A percentile compares a stretch with the other conserved stretches of the same genome.
Evolutionary conservation across 2,797 vertebrate genomes (phyloP).

Genomic region (Phrynocephalus guinanensis): DNA sequence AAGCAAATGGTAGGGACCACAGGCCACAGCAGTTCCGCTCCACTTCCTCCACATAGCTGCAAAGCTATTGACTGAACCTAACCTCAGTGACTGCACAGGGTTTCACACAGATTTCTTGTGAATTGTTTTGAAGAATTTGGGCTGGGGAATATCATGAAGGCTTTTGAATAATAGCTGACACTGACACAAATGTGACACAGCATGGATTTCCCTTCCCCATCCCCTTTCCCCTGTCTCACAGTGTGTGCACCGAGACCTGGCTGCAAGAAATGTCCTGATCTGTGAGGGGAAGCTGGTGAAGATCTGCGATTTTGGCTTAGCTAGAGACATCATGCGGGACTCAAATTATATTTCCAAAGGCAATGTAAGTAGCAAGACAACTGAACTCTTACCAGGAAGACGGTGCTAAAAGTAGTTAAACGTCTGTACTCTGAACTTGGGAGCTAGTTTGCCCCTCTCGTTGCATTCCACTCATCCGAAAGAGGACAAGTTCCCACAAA

Average conservation of each 20-base stretch:
- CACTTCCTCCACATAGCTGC: background rate
- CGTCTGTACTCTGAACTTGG: background rate
- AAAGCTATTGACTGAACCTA: background rate
- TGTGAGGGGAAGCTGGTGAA: slow-evolving; percentile 98
- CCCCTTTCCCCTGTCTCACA: slow-evolving; percentile 55
- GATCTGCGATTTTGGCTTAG: slow-evolving; percentile 98
- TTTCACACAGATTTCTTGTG: background rate
- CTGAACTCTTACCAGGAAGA: rapidly evolving
- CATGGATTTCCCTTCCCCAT: background rate
- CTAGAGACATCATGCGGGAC: slow-evolving; percentile 97
- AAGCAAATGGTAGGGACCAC: no score
- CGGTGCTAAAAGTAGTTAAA: background rate
- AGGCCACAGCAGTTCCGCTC: background rate
- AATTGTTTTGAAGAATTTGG: background rate
- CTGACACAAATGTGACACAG: background rate
- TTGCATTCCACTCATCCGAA: background rate
- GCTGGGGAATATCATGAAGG: background rate
- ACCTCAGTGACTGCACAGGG: background rate
- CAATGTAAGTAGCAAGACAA: slow-evolving; percentile 84
- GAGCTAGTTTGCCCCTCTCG: background rate
- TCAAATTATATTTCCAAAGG: slow-evolving; percentile 99
- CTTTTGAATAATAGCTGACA: background rate
- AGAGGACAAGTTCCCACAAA: background rate
- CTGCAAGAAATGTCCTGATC: slow-evolving; percentile 96
- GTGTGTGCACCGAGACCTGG: slow-evolving; percentile 98